These are phyloP conservation scores for Ectemnius continuus DNA, from an alignment of 2,888 invertebrate species.

Conservation along the genomic window DNA sequence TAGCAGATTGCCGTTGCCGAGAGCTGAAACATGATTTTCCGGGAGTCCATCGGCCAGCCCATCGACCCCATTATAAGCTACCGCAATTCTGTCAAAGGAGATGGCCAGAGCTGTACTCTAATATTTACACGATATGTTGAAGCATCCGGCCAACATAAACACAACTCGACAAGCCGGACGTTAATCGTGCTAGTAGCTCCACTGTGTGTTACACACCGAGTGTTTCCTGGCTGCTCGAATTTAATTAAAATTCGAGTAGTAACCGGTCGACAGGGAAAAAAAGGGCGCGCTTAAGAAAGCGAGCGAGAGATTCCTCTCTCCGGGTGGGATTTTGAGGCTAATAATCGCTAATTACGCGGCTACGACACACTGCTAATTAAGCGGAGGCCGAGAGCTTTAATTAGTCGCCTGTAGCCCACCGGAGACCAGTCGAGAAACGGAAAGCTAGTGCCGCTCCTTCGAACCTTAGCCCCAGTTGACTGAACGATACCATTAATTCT, in stretches of 20 bases:
- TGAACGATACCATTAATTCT: too few species aligned
- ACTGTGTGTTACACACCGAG: neutral
- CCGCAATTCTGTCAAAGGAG: slow-evolving; percentile 29
- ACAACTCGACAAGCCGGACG: slow-evolving; percentile 10
- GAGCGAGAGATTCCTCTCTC: slow-evolving; percentile 50
- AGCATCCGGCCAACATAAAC: slow-evolving; percentile 7
- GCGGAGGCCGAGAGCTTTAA: slow-evolving; percentile 51
- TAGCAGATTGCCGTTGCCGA: slow-evolving; percentile 25
- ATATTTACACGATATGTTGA: neutral
- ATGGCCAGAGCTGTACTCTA: neutral
- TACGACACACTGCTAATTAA: slow-evolving; percentile 63
- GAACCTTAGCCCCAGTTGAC: too few species aligned
- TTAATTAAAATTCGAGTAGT: slow-evolving; percentile 54
- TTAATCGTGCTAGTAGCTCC: slow-evolving; percentile 25
- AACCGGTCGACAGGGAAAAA: slow-evolving; percentile 7
- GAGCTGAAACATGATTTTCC: slow-evolving; percentile 20
- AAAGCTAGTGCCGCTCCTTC: slow-evolving; percentile 12
- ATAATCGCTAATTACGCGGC: slow-evolving; percentile 62
- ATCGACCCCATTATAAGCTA: neutral
- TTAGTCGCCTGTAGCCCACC: slow-evolving; percentile 53
- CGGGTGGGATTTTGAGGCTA: slow-evolving; percentile 56
- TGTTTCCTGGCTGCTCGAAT: slow-evolving; percentile 36
- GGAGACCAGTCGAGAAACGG: slow-evolving; percentile 36
- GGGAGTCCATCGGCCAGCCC: neutral
- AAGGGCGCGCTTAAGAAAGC: slow-evolving; percentile 14